phyloP scores from a whole-genome alignment of 1,140 invertebrate species.

The Zelostemma sp. region DNA sequence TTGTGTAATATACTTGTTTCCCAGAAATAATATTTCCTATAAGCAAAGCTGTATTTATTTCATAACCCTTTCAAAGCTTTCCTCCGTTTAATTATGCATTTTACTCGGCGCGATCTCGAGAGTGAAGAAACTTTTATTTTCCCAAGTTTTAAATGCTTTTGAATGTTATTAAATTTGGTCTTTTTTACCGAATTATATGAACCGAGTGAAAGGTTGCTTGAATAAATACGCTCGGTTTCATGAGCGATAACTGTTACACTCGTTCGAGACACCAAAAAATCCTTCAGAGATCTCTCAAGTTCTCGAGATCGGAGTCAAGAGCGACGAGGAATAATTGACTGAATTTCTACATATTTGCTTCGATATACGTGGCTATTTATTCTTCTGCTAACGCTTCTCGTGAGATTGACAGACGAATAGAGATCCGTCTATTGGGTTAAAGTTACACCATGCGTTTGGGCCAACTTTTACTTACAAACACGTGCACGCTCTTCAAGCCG shows the following conservation, averaged over 20 bases:
- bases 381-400: conserved; percentile 16
- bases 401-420: conserved; percentile 48
- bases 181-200: conserved; percentile 14
- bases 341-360: conserved; percentile 15
- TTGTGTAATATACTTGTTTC: neutral
- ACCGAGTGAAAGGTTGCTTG: conserved; percentile 29
- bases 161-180: conserved; percentile 1
- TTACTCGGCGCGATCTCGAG: neutral
- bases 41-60: too few species aligned
- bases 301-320: conserved; percentile 24
- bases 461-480: conserved; percentile 26
- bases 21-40: neutral
- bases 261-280: conserved; percentile 27
- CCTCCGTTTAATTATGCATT: conserved; percentile 25
- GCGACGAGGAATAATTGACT: conserved; percentile 33
- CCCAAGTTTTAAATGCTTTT: neutral
- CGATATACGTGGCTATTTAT: conserved; percentile 26
- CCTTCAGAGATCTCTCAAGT: conserved; percentile 31
- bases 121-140: neutral
- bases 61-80: too few species aligned
- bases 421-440: conserved; percentile 54
- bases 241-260: conserved; percentile 20
- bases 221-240: conserved; percentile 34
- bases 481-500: conserved; percentile 11
- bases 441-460: conserved; percentile 41